These are phyloP conservation scores for Meda fulgida DNA, from an alignment of 2,797 vertebrate genomes.

Conservation along the genomic window DNA sequence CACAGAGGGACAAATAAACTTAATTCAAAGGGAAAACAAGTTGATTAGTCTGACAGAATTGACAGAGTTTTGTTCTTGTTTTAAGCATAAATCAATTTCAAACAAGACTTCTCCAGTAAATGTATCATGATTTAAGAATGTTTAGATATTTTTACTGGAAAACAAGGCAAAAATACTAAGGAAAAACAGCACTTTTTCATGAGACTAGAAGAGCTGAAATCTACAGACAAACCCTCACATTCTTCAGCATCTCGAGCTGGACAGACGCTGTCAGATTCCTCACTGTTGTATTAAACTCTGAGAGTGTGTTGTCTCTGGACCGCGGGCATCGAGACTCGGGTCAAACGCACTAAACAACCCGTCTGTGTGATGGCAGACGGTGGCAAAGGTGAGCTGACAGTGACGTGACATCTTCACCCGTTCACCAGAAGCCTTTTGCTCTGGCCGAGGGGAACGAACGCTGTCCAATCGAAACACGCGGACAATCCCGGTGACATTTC, in stretches of 20 bases:
- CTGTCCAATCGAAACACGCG: slow-evolving; percentile 77
- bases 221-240: not conserved
- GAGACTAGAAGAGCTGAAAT: not conserved
- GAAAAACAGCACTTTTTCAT: not conserved
- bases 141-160: not conserved
- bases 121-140: not conserved
- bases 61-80: not conserved
- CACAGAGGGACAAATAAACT: not conserved
- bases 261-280: slow-evolving; percentile 35
- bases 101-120: not conserved
- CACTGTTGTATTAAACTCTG: slow-evolving; percentile 20
- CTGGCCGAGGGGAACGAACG: slow-evolving; percentile 72
- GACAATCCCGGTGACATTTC: slow-evolving; percentile 77
- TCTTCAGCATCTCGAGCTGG: not conserved
- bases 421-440: slow-evolving; percentile 66
- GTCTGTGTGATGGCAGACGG: slow-evolving; percentile 74
- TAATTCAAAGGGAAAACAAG: not conserved
- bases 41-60: not conserved
- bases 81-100: not conserved
- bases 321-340: slow-evolving; percentile 58
- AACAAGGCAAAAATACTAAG: not conserved
- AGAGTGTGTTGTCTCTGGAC: slow-evolving; percentile 33
- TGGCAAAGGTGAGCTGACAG: slow-evolving; percentile 77
- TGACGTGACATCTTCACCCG: slow-evolving; percentile 78
- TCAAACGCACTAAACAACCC: slow-evolving; percentile 69